A percentile compares a stretch with the other conserved stretches of the same genome.
Conservation (phyloP, 2,113 vertebrate species). For the Aldabrachelys gigantea region DNA sequence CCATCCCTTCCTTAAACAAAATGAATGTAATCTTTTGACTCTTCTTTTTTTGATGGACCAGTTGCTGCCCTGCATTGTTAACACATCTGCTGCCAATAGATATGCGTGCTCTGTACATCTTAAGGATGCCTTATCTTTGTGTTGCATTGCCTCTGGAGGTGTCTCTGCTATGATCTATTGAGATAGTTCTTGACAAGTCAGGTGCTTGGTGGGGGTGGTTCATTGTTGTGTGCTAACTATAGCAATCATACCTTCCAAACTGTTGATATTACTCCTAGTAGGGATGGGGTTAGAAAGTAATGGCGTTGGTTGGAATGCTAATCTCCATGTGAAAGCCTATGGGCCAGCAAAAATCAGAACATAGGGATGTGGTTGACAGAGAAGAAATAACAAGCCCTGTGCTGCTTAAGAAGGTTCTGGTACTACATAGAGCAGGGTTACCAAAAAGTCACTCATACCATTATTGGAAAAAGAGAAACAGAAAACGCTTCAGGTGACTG, state of each 20-base stretch:
- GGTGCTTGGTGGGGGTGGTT: background rate
- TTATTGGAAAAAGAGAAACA: conserved; percentile 8
- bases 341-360: conserved; percentile 10
- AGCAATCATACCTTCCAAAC: background rate
- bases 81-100: background rate
- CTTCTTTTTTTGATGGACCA: background rate
- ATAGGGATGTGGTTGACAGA: conserved; percentile 47
- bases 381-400: conserved; percentile 64
- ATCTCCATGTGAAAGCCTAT: background rate
- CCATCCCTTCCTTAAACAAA: background rate
- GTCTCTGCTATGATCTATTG: background rate
- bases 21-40: background rate
- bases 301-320: conserved; percentile 4
- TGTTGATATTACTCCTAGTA: background rate
- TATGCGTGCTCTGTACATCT: background rate
- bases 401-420: conserved; percentile 40
- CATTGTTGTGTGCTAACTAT: background rate
- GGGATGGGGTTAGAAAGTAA: background rate
- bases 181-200: background rate
- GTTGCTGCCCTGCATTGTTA: background rate
- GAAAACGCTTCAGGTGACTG: background rate
- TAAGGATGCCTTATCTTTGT: background rate
- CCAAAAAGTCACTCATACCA: conserved; percentile 58
- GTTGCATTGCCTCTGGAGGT: background rate
- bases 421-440: conserved; percentile 39